Percentiles rank a stretch among this genome's conserved stretches.
phyloP scores from a whole-genome alignment of 2,888 invertebrate genomes.

The Euzophera pinguis region DNA sequence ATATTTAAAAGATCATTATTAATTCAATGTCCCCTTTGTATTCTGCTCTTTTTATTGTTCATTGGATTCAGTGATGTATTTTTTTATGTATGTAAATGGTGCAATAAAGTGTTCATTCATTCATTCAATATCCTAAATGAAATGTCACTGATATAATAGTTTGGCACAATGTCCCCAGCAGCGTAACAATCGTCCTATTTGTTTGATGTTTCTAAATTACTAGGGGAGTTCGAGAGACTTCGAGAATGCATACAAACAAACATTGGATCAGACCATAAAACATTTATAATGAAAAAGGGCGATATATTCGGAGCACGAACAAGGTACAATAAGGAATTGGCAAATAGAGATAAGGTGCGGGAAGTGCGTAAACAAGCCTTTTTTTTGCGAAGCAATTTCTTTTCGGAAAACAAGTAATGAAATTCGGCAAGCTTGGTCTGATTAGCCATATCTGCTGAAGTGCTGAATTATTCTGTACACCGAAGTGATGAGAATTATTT shows the following conservation, averaged over 20 bases:
- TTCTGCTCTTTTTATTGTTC: no score
- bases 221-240: constrained; percentile 12
- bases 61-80: no score
- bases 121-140: not conserved
- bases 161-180: constrained; percentile 1
- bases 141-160: not conserved
- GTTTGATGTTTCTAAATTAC: constrained; percentile 9
- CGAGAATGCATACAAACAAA: constrained; percentile 15
- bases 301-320: constrained; percentile 19
- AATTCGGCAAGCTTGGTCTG: constrained; percentile 19
- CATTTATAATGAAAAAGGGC: constrained; percentile 22
- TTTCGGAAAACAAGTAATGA: constrained; percentile 13
- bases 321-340: constrained; percentile 17
- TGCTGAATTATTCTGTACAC: constrained; percentile 56
- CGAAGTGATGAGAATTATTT: no score
- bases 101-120: no score
- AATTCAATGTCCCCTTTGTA: no score
- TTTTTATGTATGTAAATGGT: no score
- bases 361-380: constrained; percentile 18
- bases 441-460: constrained; percentile 33
- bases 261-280: constrained; percentile 21
- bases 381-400: constrained; percentile 15
- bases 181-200: constrained; percentile 7
- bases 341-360: constrained; percentile 16
- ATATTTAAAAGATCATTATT: no score